Evolutionary conservation across 2,113 vertebrate genomes (phyloP), one percentile per base, ranked within the genome.

Genomic region (Embiotoca jacksoni): DNA sequence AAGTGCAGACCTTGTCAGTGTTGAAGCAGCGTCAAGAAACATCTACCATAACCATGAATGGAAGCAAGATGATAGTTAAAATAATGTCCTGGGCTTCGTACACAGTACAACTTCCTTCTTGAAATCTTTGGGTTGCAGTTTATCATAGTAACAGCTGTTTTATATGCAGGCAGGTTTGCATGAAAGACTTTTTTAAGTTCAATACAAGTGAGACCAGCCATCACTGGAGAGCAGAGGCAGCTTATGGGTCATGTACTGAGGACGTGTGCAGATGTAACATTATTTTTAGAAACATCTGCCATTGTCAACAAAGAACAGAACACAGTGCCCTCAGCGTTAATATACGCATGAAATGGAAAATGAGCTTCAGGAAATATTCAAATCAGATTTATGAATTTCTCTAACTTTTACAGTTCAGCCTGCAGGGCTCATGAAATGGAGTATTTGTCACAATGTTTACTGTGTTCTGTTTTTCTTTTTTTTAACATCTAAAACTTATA

Each of bases 1-100:
- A 90, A 82, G 78, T 56, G 83, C 58, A 72, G 79, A 63, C 76
- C 37, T 54, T 59, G 73, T 81, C 74, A 53, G 56, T 56, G 30
- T 23, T 63, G 54, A 65, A 56, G 66, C 73, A 60, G 70, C 47
- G 49, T 74, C 47, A 4, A n/a, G 32, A 49, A 62, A 59, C 36
- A 23, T 53, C 64, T 23, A 33, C 8, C 33, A 8, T 6, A 77
- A 74, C 30, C 44, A 33, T 39, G 33, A 69, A 46, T 37, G 33
- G 60, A 70, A 0, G 2, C 23, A 72, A 23, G 61, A 73, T 55
- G 54, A 37, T 30, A 31, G 6, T 35, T 57, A 77, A 82, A 75
- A 16, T 33, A 30, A n/a, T 54, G 33, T 37, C 65, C 1, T 11
- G 5, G 32, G 16, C 5, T 47, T 65, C 5, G 1, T 72, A 23